A percentile compares a stretch with the other conserved stretches of the same genome.
Conservation (phyloP, 2,113 vertebrate genomes). For the Pseudopodoces humilis region DNA sequence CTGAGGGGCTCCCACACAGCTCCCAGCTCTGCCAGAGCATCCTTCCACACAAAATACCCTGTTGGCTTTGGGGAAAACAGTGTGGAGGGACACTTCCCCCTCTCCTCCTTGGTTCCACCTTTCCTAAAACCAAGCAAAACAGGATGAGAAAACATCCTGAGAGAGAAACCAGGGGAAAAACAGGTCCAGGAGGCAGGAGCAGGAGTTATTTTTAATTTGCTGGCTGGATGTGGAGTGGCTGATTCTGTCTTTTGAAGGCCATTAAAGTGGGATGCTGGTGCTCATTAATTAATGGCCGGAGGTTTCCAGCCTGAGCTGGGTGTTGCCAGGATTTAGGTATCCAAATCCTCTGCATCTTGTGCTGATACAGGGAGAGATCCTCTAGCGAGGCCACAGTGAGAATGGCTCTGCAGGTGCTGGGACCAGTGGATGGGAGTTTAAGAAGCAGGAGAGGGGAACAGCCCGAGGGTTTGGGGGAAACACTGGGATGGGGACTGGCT, state of each 20-base stretch:
- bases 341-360: background rate
- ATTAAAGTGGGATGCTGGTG: background rate
- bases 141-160: rapidly evolving
- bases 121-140: background rate
- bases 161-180: background rate
- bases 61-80: background rate
- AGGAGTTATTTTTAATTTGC: background rate
- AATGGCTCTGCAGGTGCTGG: background rate
- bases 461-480: rapidly evolving
- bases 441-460: background rate
- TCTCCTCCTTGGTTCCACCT: background rate
- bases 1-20: background rate
- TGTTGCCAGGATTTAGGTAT: background rate
- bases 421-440: rapidly evolving
- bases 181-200: background rate
- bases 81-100: background rate
- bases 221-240: background rate
- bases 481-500: rapidly evolving
- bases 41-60: background rate
- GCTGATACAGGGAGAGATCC: background rate
- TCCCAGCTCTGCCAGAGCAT: background rate
- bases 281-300: background rate
- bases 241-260: background rate
- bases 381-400: background rate
- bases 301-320: background rate